Evolutionary conservation across 2,113 vertebrate genomes (phyloP).

Genomic region (Nettapus auritus): DNA sequence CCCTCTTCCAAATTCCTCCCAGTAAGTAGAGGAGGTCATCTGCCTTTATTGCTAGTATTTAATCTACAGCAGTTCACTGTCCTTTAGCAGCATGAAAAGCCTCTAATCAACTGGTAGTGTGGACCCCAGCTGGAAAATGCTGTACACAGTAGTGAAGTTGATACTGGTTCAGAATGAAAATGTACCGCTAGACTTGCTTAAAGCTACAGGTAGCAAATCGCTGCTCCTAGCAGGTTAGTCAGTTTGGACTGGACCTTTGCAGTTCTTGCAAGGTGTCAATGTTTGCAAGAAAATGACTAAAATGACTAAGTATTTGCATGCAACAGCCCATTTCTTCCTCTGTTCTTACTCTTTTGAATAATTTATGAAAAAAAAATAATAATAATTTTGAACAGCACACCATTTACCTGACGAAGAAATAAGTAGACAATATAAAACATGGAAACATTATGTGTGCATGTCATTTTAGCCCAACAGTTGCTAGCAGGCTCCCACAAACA

Average conservation of each 20-base stretch:
- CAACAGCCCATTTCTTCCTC: neutral
- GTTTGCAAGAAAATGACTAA: neutral
- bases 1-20: slow-evolving; percentile 15
- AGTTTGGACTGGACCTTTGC: neutral
- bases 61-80: slow-evolving; percentile 46
- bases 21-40: slow-evolving; percentile 3
- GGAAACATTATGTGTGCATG: neutral
- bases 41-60: slow-evolving; percentile 32
- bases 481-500: neutral
- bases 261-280: neutral
- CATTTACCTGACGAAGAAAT: neutral
- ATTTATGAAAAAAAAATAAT: neutral
- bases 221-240: neutral
- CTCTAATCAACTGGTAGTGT: slow-evolving; percentile 21
- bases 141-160: neutral
- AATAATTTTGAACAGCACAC: neutral
- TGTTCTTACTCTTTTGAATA: neutral
- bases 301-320: neutral
- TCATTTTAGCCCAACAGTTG: neutral
- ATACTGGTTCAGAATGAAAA: slow-evolving; percentile 51
- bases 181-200: neutral
- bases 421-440: neutral
- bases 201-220: neutral
- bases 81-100: slow-evolving; percentile 47
- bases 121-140: slow-evolving; percentile 25